These are phyloP conservation scores for Pharmacophagus antenor DNA, from an alignment of 2,888 invertebrate genomes.

Conservation along the genomic window DNA sequence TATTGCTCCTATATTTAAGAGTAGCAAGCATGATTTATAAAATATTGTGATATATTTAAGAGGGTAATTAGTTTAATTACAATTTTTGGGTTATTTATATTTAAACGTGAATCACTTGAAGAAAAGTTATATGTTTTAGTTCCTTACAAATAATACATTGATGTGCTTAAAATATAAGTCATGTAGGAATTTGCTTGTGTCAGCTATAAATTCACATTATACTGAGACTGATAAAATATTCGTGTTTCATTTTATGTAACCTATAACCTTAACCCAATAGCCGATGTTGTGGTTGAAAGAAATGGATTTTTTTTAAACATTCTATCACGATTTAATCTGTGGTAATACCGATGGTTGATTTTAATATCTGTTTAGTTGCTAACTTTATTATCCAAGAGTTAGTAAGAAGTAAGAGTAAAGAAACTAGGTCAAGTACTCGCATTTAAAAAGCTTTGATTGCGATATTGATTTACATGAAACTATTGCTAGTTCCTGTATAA, in stretches of 20 bases:
- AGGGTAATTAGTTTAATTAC: conserved; percentile 25
- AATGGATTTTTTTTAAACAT: too few relatives aligned
- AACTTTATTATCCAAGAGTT: too few relatives aligned
- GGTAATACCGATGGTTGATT: too few relatives aligned
- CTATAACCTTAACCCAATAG: not conserved
- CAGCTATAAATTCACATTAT: conserved; percentile 32
- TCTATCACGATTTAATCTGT: too few relatives aligned
- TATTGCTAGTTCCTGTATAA: too few relatives aligned
- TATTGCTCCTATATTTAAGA: not conserved
- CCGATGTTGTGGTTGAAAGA: too few relatives aligned
- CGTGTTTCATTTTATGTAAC: conserved; percentile 22
- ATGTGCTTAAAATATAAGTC: conserved; percentile 21
- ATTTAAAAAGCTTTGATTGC: too few relatives aligned
- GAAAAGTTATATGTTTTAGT: conserved; percentile 12
- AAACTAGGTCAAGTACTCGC: too few relatives aligned
- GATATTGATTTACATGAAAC: too few relatives aligned
- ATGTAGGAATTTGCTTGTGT: conserved; percentile 29
- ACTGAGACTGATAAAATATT: conserved; percentile 30
- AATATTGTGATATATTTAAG: conserved; percentile 30
- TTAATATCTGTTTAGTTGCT: too few relatives aligned
- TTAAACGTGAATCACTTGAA: conserved; percentile 5
- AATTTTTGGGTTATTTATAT: conserved; percentile 10
- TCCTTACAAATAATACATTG: conserved; percentile 11
- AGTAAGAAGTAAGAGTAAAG: too few relatives aligned
- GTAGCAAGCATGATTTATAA: conserved; percentile 11